A percentile compares a stretch with the other conserved stretches of the same genome.
phyloP scores from a whole-genome alignment of 1,140 invertebrate genomes.

The Sinonovacula constricta region DNA sequence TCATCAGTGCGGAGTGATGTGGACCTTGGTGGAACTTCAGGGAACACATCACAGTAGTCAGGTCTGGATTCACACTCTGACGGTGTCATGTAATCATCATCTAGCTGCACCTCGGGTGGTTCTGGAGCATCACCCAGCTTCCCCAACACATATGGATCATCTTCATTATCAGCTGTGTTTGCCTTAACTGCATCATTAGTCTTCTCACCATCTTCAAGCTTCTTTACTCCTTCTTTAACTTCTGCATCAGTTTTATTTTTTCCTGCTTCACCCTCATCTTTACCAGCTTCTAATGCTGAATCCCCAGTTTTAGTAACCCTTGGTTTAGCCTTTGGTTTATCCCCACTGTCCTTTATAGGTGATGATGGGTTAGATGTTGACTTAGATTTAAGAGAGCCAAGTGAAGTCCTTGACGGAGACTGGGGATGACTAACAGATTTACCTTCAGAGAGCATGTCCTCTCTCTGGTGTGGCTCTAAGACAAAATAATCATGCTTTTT shows the following conservation, averaged over 20 bases:
- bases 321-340: conserved; percentile 32
- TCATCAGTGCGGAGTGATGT: conserved; percentile 18
- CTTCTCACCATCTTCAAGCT: too few relatives aligned
- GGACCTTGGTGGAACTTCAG: conserved; percentile 32
- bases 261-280: neutral
- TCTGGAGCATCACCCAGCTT: conserved; percentile 41
- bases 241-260: neutral
- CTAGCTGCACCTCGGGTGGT: conserved; percentile 24
- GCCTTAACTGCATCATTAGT: too few relatives aligned
- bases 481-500: conserved; percentile 49
- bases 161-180: conserved; percentile 19
- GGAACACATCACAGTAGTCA: conserved; percentile 40
- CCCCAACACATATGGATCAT: conserved; percentile 33
- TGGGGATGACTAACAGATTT: neutral
- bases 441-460: neutral
- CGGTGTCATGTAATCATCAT: conserved; percentile 39
- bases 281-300: neutral
- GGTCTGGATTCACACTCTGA: conserved; percentile 7
- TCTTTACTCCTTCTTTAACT: neutral
- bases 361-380: neutral
- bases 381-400: neutral
- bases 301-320: conserved; percentile 15
- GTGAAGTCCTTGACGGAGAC: too few relatives aligned
- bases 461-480: conserved; percentile 39
- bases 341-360: conserved; percentile 13